A percentile compares a stretch with the other conserved stretches of the same genome.
Conservation (phyloP, 2,113 vertebrate genomes). For the Gallinago undulata region DNA sequence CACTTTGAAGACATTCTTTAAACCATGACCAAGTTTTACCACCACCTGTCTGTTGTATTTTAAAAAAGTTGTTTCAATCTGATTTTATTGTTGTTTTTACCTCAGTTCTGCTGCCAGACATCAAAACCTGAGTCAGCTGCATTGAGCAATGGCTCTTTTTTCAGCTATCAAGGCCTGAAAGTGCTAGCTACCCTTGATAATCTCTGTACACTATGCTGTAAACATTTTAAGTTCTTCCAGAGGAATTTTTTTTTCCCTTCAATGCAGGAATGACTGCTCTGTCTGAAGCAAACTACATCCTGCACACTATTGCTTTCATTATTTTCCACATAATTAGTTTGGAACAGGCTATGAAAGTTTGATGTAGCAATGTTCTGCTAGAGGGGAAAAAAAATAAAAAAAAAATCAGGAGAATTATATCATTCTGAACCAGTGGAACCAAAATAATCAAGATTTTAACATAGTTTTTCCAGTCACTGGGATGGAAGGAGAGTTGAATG, state of each 20-base stretch:
- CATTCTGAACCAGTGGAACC: constrained; percentile 12
- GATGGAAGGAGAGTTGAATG: constrained; percentile 34
- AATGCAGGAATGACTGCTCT: background rate
- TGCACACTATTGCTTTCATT: background rate
- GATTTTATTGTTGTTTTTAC: background rate
- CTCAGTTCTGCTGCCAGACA: constrained; percentile 2
- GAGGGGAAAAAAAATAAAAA: background rate
- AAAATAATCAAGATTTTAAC: constrained; percentile 39
- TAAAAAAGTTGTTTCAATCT: background rate
- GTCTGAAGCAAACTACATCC: constrained; percentile 36
- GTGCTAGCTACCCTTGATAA: background rate
- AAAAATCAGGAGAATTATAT: constrained; percentile 13
- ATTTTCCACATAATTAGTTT: constrained; percentile 14
- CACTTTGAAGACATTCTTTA: background rate
- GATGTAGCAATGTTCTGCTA: constrained; percentile 13
- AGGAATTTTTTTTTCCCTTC: background rate
- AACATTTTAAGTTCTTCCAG: background rate
- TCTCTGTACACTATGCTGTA: background rate
- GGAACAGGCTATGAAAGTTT: constrained; percentile 26
- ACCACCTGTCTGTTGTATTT: background rate
- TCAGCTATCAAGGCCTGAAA: background rate
- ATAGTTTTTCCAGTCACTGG: constrained; percentile 48
- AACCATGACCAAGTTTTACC: constrained; percentile 14
- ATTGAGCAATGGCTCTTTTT: background rate
- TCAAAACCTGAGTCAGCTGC: background rate